phyloP scores from a whole-genome alignment of 2,888 invertebrate genomes.

The Liopterus haemorrhoidalis region DNA sequence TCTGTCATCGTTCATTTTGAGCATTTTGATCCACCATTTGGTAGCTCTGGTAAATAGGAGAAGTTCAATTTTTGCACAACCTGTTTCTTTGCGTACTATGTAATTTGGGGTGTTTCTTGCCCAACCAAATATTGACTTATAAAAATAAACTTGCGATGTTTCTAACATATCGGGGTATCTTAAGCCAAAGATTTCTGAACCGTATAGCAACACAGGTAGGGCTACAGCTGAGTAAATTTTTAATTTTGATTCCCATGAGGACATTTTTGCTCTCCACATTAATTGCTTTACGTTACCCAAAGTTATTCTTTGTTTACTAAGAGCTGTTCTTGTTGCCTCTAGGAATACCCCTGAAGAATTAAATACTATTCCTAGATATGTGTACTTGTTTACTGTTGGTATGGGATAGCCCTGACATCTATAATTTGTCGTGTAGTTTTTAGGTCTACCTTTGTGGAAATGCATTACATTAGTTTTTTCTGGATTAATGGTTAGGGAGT shows the following conservation, averaged over 20 bases:
- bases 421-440: background rate
- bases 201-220: constrained; percentile 5
- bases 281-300: background rate
- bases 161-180: background rate
- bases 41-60: too few relatives aligned
- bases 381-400: background rate
- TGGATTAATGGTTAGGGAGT: constrained; percentile 3
- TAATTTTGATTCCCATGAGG: constrained; percentile 8
- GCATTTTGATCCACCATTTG: too few relatives aligned
- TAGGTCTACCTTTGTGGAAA: constrained; percentile 6
- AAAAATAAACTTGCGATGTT: background rate
- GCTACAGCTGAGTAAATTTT: constrained; percentile 1
- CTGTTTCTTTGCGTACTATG: constrained; percentile 2
- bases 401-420: background rate
- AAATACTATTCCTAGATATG: constrained; percentile 8
- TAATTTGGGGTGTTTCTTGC: constrained; percentile 4
- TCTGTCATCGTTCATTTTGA: too few relatives aligned
- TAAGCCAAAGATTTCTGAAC: constrained; percentile 5
- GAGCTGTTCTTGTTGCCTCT: background rate
- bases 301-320: constrained; percentile 3
- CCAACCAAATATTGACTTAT: constrained; percentile 3
- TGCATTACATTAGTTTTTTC: constrained; percentile 6
- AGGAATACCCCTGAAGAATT: background rate
- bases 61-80: background rate
- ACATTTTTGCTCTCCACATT: constrained; percentile 8